Evolutionary conservation across 2,888 invertebrate genomes (phyloP), one percentile per base, ranked within the genome.

Genomic region (Calameuta filiformis): DNA sequence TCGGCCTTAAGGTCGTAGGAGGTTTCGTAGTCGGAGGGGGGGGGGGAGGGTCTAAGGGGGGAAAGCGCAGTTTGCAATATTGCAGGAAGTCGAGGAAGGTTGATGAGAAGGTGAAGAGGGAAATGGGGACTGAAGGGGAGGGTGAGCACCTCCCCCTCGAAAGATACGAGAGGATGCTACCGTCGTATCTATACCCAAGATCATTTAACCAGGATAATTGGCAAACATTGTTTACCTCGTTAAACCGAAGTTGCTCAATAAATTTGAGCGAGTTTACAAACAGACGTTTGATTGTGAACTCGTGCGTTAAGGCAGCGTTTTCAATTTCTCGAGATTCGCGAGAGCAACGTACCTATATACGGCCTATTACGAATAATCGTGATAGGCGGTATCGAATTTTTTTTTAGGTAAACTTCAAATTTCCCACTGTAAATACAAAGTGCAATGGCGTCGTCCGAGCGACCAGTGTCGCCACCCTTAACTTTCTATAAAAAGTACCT

Each of bases 201-300:
- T 89, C 89, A 88, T 89, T 89, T 87, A 88, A 89, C 88, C 85
- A 85, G 84, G 86, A 90, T 91, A 90, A 91, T 91, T 91, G 88
- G 90, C 90, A 87, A 90, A 91, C 90, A 90, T 91, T 90, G 90
- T 90, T 90, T 89, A 88, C 87, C 90, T 90, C 89, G 90, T 90
- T 91, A 91, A 88, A 83, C 84, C 84, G 85, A 85, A 88, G 87
- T 86, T 85, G 82, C 82, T 85, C 84, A 85, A 86, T 85, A 88
- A 90, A 89, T 88, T 89, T 87, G 87, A 82, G 85, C 85, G 84
- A 85, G 88, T 90, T 90, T 89, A 90, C 90, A 90, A 90, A 87
- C 89, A 87, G 78, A 40, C 40, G 81, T 83, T 84, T 83, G 86
- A 88, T 87, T 87, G 86, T 85, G 86, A 88, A 89, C 85, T 88